Evolutionary conservation across 2,113 vertebrate genomes (phyloP), one percentile per base, ranked within the genome.

Genomic region (Malurus cyaneus): DNA sequence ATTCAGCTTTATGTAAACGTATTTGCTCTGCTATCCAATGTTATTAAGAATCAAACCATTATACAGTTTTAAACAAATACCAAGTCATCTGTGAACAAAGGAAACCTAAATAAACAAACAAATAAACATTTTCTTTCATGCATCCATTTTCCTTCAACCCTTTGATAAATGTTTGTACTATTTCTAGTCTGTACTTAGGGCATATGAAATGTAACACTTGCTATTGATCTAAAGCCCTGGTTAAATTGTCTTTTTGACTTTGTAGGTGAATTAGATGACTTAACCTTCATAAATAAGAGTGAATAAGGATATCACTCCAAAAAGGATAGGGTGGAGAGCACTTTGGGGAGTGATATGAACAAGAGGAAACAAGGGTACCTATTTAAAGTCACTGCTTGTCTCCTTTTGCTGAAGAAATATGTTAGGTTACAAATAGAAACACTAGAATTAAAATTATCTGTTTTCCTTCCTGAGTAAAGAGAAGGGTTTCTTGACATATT

Each of bases 301-400:
- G 14, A 84, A 93, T 54, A 89, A 92, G 42, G 83, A 69, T 91
- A 92, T 92, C 81, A 72, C 61, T 91, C 66, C 85, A 77, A 79
- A 72, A 89, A 89, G 94, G 89, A 95, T 82, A 91, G 94, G 96
- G 94, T 95, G 91, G 95, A 91, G 94, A 87, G n/a, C 74, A 70
- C 71, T 91, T 82, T 1, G 8, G 25, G 26, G 62, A 89, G 42
- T 80, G 94, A 94, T 95, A 94, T 9, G 67, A 83, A 69, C 54
- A 80, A 91, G 87, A 95, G 93, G 93, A 97, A 97, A 95, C 29
- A 72, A 80, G 84, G 19, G 82, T 24, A 77, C 89, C 85, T 95
- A 95, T 95, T 96, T 95, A 95, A 94, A 94, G 93, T 91, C 71
- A 56, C 81, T 82, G 50, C 79, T 92, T 95, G 87, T 82, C 84